These are phyloP conservation scores for Lepus oiostolus DNA, from an alignment of 2,797 vertebrate species.

Conservation along the genomic window DNA sequence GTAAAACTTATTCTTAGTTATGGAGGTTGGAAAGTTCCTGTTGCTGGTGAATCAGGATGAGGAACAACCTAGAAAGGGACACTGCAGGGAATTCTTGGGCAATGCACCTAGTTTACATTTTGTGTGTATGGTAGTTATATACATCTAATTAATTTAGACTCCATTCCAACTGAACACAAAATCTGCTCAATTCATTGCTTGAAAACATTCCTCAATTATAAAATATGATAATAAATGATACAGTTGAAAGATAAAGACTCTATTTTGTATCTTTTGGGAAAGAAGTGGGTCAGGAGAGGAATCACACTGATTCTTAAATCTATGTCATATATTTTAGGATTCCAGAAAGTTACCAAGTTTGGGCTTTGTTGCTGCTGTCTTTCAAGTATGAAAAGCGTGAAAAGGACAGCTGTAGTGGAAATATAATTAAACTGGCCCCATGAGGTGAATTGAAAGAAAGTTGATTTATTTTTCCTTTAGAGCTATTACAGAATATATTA, in stretches of 20 bases:
- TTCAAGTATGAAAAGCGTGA: constrained; percentile 31
- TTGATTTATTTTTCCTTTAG: constrained; percentile 56
- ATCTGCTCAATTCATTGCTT: not conserved
- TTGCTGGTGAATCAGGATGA: not conserved
- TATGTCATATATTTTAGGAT: constrained; percentile 38
- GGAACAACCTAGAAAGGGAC: not conserved
- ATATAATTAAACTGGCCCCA: constrained; percentile 68
- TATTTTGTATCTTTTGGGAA: not conserved
- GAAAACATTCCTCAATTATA: not conserved
- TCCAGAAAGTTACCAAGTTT: constrained; percentile 49
- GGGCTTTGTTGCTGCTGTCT: not conserved
- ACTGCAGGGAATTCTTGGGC: not conserved
- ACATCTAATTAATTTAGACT: not conserved
- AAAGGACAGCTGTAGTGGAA: constrained; percentile 40
- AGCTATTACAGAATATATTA: constrained; percentile 47
- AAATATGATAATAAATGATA: not conserved
- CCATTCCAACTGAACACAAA: not conserved
- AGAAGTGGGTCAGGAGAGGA: not conserved
- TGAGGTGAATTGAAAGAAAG: constrained; percentile 44
- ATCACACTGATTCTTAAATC: not conserved
- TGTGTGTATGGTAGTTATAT: not conserved
- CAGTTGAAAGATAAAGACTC: not conserved
- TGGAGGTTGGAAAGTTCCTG: not conserved
- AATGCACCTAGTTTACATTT: not conserved
- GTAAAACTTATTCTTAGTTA: not conserved